Base-by-base conservation (phyloP, 53 echinoderm and acorn worm species). In the Stichopus horrens region DNA sequence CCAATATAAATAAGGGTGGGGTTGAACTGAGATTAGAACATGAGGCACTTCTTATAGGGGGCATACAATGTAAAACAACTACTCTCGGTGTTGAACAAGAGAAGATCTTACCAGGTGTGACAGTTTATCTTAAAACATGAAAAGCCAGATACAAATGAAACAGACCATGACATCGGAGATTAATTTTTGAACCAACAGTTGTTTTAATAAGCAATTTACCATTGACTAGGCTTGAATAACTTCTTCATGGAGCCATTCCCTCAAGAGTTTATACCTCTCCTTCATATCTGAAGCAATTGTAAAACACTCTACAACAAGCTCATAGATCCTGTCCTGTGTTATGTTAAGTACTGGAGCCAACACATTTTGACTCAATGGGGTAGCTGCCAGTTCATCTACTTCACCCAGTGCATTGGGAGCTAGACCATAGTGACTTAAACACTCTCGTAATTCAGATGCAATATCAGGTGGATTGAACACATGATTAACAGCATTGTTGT, bases 231-330 rank as follows among this genome's bases (percentile, higher is more conserved):
- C 66, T 14, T 65, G 66, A 9, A 9, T 23, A 18, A 23, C 7
- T 74, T 74, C 75, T 74, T 18, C n/a, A 18, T 74, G 5, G 7
- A 74, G 75, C 75, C 75, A 74, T 74, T 74, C 75, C 75, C 75
- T 9, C 75, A 74, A 13, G 23, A 74, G 75, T 23, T 18, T 74
- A 18, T 21, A 74, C 75, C 75, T 74, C 18, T 74, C 74, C 7
- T 74, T 74, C 6, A 21, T 74, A 23, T 74, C 75, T 74, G 75
- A 74, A 13, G 75, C 18, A 21, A 18, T 23, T 13, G 75, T 13
- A 9, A 74, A 13, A n/a, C 75, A 13, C 75, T 74, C 75, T 8
- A 18, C 75, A 74, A 23, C 75, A 13, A 74, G 75, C n/a, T 9
- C 75, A 74, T 18, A 13, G 23, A 74, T 74, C n/a, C 75, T 0